Conservation (phyloP, 2,113 vertebrate genomes). For the Crypturellus undulatus region DNA sequence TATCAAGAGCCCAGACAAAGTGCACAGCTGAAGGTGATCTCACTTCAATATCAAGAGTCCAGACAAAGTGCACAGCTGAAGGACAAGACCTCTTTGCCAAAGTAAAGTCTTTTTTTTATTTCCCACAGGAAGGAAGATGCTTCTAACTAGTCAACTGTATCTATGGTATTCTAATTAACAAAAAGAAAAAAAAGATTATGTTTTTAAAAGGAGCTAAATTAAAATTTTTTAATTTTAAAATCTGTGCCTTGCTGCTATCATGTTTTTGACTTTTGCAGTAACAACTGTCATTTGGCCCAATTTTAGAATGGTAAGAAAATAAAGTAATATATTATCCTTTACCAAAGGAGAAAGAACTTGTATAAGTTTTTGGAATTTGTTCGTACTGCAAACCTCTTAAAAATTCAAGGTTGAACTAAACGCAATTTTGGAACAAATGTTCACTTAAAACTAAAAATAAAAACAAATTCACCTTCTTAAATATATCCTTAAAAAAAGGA, state of each 20-base stretch:
- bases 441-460: neutral
- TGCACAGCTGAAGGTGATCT: neutral
- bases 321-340: neutral
- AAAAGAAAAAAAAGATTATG: neutral
- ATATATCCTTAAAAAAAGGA: neutral
- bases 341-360: fast-evolving
- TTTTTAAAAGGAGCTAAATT: neutral
- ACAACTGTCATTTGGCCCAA: neutral
- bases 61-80: neutral
- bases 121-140: neutral
- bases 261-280: neutral
- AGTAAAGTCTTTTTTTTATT: neutral
- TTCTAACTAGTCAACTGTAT: neutral
- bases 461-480: neutral
- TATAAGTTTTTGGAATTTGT: neutral
- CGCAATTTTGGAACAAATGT: neutral
- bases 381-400: neutral
- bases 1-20: neutral
- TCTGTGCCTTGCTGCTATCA: neutral
- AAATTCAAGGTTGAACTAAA: neutral
- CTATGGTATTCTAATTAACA: neutral
- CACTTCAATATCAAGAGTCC: neutral
- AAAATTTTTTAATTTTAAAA: neutral
- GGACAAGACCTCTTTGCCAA: neutral
- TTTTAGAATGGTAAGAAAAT: neutral